phyloP scores from a whole-genome alignment of 1,140 invertebrate species.

The Mya arenaria region DNA sequence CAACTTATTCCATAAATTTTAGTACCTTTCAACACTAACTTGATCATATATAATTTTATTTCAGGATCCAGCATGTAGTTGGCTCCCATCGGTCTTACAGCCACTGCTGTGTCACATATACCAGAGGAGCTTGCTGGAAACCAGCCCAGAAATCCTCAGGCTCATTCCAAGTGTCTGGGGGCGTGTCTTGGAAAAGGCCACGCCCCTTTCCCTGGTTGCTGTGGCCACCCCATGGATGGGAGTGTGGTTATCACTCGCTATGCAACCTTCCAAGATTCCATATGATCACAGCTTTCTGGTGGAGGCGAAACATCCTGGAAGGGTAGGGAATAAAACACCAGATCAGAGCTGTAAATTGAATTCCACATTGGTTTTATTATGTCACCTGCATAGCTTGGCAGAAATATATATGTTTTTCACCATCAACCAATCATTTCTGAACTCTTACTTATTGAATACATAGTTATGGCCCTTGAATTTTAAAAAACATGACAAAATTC shows the following conservation, averaged over 20 bases:
- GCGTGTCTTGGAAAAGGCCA: slow-evolving; percentile 87
- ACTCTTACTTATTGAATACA: no score
- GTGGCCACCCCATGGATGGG: slow-evolving; percentile 92
- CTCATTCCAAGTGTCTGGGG: slow-evolving; percentile 91
- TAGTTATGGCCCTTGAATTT: no score
- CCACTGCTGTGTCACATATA: slow-evolving; percentile 93
- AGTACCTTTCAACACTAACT: no score
- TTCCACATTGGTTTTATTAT: no score
- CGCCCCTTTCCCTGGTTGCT: slow-evolving; percentile 88
- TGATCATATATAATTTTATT: no score
- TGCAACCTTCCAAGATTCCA: slow-evolving; percentile 93
- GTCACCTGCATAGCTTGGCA: no score
- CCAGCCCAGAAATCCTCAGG: slow-evolving; percentile 88
- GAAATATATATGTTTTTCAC: no score
- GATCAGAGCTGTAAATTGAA: no score
- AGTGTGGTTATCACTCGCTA: slow-evolving; percentile 97
- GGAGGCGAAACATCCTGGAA: slow-evolving; percentile 74
- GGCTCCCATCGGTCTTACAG: slow-evolving; percentile 87
- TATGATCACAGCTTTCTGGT: slow-evolving; percentile 88
- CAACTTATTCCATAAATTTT: no score
- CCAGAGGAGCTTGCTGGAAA: slow-evolving; percentile 94
- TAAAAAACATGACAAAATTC: no score
- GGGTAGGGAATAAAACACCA: no score
- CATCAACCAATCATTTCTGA: no score
- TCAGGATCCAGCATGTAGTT: slow-evolving; percentile 78